A percentile compares a stretch with the other conserved stretches of the same genome.
Conservation (phyloP, 1,140 invertebrate genomes). For the Cardiocondyla obscurior region DNA sequence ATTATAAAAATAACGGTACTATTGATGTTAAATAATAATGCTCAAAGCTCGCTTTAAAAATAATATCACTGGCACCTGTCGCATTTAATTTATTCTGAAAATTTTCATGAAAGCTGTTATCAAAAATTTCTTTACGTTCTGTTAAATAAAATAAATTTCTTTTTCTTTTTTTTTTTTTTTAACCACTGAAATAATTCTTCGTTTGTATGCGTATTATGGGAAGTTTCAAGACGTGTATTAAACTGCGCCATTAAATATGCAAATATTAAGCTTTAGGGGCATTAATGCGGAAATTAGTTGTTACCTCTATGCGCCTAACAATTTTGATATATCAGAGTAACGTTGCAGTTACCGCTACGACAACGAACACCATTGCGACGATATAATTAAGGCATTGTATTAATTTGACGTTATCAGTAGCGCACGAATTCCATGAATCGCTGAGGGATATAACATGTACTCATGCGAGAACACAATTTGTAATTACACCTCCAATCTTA, state of each 20-base stretch:
- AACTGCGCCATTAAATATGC: not conserved
- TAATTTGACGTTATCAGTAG: constrained; percentile 51
- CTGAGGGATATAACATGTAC: constrained; percentile 46
- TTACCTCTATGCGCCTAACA: constrained; percentile 14
- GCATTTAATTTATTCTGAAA: constrained; percentile 18
- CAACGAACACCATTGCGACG: constrained; percentile 33
- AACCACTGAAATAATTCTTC: not conserved
- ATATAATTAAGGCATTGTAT: constrained; percentile 54
- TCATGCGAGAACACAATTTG: constrained; percentile 58
- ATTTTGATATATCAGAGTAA: constrained; percentile 45
- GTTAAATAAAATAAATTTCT: not conserved
- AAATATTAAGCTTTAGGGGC: not conserved
- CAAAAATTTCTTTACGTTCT: not conserved
- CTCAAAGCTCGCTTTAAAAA: too few species aligned
- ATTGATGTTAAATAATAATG: constrained; percentile 37
- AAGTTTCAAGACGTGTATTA: not conserved
- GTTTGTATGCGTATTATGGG: not conserved
- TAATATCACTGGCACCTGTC: constrained; percentile 18
- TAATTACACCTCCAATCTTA: constrained; percentile 66
- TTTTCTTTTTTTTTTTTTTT: too few species aligned
- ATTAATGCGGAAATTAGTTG: constrained; percentile 34
- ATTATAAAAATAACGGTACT: constrained; percentile 27
- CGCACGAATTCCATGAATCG: constrained; percentile 52
- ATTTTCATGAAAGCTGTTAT: not conserved
- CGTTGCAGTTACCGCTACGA: constrained; percentile 16